Conservation (phyloP, 30 jellyfish, hydroid and myxozoan genomes). For the Hydractinia symbiolongicarpus region DNA sequence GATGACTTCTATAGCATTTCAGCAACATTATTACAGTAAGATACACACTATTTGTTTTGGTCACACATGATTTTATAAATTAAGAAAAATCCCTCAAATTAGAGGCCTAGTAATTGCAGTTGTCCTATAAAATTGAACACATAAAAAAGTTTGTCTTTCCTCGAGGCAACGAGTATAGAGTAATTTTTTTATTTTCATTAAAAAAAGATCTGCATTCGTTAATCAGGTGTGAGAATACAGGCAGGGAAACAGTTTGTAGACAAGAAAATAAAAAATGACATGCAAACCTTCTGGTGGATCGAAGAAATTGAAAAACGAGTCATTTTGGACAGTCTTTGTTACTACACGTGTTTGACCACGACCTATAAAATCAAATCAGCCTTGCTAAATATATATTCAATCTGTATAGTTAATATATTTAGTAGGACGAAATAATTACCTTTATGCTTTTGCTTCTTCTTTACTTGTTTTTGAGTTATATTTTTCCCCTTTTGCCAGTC, state of each 20-base stretch:
- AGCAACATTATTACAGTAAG: too few species aligned
- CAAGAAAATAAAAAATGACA: neutral
- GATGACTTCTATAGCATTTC: too few species aligned
- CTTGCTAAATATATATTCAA: neutral
- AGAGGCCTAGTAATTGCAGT: too few species aligned
- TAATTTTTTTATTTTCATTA: neutral
- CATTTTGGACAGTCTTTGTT: constrained; percentile 80
- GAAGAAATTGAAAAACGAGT: constrained; percentile 83
- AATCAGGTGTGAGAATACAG: neutral
- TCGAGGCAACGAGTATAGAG: too few species aligned
- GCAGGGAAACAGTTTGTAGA: neutral
- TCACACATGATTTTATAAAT: too few species aligned
- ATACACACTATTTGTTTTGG: too few species aligned
- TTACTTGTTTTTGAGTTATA: constrained; percentile 75
- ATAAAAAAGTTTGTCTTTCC: too few species aligned
- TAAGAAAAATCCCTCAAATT: too few species aligned
- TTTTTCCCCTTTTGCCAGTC: constrained; percentile 90
- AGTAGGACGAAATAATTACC: constrained; percentile 28
- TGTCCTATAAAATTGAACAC: too few species aligned
- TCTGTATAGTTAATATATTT: neutral
- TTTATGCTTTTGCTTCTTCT: constrained; percentile 94
- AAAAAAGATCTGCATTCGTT: neutral
- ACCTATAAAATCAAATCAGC: constrained; percentile 34
- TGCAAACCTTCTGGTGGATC: constrained; percentile 91
- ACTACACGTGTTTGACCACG: constrained; percentile 85